phyloP scores from a whole-genome alignment of 2,888 invertebrate genomes.

The Napeogenes inachia region DNA sequence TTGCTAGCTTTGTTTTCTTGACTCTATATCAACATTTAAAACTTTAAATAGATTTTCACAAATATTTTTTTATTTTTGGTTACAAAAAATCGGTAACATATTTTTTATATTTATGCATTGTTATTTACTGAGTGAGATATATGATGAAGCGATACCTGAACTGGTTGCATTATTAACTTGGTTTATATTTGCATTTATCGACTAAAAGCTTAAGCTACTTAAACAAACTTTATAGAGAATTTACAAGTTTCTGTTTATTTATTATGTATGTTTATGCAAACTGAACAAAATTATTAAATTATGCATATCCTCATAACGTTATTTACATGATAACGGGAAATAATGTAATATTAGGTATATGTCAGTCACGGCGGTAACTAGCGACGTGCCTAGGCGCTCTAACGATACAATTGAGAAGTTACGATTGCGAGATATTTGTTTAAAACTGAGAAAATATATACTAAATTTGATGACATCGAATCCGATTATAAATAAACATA shows the following conservation, averaged over 20 bases:
- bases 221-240: background rate
- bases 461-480: background rate
- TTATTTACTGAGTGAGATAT: no score
- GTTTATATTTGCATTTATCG: constrained; percentile 1
- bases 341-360: constrained; percentile 6
- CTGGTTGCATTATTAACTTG: constrained; percentile 9
- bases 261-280: constrained; percentile 5
- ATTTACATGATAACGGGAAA: constrained; percentile 13
- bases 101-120: no score
- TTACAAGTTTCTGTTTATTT: constrained; percentile 1
- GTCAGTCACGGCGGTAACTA: constrained; percentile 20
- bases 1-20: constrained; percentile 19
- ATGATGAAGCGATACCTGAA: background rate
- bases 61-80: no score
- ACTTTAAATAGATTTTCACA: no score
- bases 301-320: constrained; percentile 8
- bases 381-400: constrained; percentile 21
- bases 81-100: no score
- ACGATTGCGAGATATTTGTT: background rate
- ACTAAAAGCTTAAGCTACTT: background rate
- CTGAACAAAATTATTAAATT: constrained; percentile 9
- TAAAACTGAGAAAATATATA: background rate
- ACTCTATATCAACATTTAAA: no score
- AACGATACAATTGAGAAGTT: constrained; percentile 18
- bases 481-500: no score